Evolutionary conservation across 2,888 invertebrate species (phyloP).

Genomic region (Dysmachus trigonus): DNA sequence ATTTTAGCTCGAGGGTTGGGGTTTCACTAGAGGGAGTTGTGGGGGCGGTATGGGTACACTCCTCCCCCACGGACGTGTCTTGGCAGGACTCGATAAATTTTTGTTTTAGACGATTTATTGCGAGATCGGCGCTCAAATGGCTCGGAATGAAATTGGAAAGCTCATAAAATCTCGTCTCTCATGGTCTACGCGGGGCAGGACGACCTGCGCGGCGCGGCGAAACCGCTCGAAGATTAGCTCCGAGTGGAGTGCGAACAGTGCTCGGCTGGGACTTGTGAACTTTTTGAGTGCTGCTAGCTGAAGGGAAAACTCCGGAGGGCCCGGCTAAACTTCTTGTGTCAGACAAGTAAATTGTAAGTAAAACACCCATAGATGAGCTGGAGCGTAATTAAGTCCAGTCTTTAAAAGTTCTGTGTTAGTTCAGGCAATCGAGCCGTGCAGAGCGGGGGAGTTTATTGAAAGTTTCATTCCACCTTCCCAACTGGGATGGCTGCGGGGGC

Average conservation of each 20-base stretch:
- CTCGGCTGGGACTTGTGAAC: constrained; percentile 16
- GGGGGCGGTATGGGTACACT: neutral
- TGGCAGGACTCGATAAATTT: constrained; percentile 12
- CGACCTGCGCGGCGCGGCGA: neutral
- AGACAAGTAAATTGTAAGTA: constrained; percentile 36
- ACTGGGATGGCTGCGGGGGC: neutral
- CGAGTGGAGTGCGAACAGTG: constrained; percentile 27
- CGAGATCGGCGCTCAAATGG: constrained; percentile 21
- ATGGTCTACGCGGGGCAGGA: neutral
- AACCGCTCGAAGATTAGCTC: constrained; percentile 14
- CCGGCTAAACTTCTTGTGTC: constrained; percentile 25
- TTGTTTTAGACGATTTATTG: constrained; percentile 28
- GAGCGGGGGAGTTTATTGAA: constrained; percentile 15
- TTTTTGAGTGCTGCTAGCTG: neutral
- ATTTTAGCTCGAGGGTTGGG: neutral
- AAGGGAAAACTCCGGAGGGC: neutral
- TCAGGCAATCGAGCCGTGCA: neutral
- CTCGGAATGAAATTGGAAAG: constrained; percentile 26
- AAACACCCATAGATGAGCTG: constrained; percentile 24
- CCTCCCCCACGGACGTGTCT: neutral
- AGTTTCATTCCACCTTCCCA: neutral
- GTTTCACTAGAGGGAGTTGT: neutral
- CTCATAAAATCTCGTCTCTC: constrained; percentile 28
- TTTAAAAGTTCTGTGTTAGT: constrained; percentile 22
- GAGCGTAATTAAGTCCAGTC: constrained; percentile 37